Conservation (phyloP, 2,888 invertebrate species). For the Cosmopolites sordidus region DNA sequence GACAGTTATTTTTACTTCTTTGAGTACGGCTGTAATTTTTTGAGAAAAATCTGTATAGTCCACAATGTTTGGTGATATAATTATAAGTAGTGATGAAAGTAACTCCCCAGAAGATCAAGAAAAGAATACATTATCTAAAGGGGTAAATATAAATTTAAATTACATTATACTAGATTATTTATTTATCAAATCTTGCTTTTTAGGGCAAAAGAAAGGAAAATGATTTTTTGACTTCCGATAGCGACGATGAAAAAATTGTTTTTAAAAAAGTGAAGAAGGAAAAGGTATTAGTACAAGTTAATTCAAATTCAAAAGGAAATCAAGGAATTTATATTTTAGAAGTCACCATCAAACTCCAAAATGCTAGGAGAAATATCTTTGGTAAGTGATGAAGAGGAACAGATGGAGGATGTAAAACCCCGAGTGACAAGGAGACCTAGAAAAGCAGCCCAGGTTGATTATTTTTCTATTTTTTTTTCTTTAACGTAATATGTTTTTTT, state of each 20-base stretch:
- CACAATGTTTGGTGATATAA: slow-evolving; percentile 1
- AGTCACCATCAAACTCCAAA: neutral
- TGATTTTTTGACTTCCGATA: slow-evolving; percentile 7
- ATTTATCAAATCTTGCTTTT: too few relatives aligned
- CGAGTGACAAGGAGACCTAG: too few relatives aligned
- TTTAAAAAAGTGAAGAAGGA: slow-evolving; percentile 3
- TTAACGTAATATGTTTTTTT: slow-evolving; percentile 1
- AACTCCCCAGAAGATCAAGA: neutral
- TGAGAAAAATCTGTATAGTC: too few relatives aligned
- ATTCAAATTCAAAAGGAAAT: too few relatives aligned
- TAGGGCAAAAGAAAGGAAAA: neutral
- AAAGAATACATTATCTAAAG: too few relatives aligned
- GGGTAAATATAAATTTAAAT: too few relatives aligned
- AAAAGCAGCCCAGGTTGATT: too few relatives aligned
- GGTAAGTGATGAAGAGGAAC: slow-evolving; percentile 22
- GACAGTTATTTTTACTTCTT: too few relatives aligned
- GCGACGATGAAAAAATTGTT: slow-evolving; percentile 11
- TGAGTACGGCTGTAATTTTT: too few relatives aligned
- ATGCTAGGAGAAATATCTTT: slow-evolving; percentile 22
- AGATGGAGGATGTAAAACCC: neutral
- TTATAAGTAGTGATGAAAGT: slow-evolving; percentile 5
- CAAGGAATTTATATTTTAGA: slow-evolving; percentile 11
- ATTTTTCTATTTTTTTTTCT: too few relatives aligned
- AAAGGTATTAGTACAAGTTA: slow-evolving; percentile 9
- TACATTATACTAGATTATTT: too few relatives aligned